Conservation (phyloP, 2,888 invertebrate species). For the Branchipolynoe longqiensis region DNA sequence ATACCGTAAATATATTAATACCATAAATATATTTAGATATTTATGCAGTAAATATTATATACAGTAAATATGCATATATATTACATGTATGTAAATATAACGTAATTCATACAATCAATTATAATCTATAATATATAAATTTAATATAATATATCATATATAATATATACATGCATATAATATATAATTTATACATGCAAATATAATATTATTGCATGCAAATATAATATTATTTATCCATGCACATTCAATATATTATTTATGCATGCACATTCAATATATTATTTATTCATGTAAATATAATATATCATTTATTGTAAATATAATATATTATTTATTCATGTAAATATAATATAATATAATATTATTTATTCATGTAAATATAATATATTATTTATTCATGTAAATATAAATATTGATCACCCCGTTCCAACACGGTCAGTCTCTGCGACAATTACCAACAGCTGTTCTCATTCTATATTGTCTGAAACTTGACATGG, state of each 20-base stretch:
- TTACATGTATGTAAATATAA: too few species aligned
- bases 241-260: not conserved
- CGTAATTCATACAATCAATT: too few species aligned
- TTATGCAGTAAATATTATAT: too few species aligned
- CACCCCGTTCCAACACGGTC: not conserved
- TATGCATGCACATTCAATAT: not conserved
- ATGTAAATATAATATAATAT: not conserved
- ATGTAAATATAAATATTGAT: not conserved
- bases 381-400: conserved; percentile 1
- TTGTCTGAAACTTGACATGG: too few species aligned
- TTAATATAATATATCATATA: not conserved
- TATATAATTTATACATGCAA: not conserved
- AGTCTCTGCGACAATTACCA: too few species aligned
- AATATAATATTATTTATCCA: not conserved
- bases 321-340: not conserved
- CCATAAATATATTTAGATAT: too few species aligned
- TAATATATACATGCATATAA: not conserved
- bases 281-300: not conserved
- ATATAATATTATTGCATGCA: not conserved
- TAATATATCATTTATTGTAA: not conserved
- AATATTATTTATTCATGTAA: not conserved
- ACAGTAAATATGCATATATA: too few species aligned
- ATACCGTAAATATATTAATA: too few species aligned
- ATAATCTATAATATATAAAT: too few species aligned
- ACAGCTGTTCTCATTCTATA: too few species aligned